phyloP scores from a whole-genome alignment of 2,113 vertebrate species.

The Hiodon tergisus region DNA sequence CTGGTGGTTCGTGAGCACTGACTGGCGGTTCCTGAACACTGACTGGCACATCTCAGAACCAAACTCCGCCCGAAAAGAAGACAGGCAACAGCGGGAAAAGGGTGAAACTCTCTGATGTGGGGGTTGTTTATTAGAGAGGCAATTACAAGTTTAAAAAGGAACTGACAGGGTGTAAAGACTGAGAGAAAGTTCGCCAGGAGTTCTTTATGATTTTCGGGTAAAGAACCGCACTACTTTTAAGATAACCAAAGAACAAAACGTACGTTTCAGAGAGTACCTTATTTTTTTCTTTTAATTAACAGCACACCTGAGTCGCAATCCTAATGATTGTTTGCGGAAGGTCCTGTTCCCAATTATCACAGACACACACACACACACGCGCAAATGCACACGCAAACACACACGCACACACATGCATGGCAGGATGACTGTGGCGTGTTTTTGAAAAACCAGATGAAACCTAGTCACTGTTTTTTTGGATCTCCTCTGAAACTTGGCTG shows the following conservation, averaged over 20 bases:
- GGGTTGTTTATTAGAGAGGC: neutral
- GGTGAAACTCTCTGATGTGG: neutral
- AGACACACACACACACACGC: neutral
- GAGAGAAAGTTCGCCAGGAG: too few species aligned
- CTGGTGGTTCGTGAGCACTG: conserved; percentile 47
- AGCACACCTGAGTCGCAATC: too few species aligned
- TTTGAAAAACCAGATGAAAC: conserved; percentile 2
- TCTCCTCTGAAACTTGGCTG: conserved; percentile 18
- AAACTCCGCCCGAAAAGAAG: conserved; percentile 27
- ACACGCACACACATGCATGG: neutral
- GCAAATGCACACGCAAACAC: neutral
- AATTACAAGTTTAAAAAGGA: neutral
- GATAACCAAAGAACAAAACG: too few species aligned
- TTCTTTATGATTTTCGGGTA: too few species aligned
- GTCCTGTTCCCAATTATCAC: neutral
- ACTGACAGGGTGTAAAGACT: neutral
- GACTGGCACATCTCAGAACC: conserved; percentile 47
- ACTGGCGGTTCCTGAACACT: conserved; percentile 45
- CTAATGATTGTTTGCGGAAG: neutral
- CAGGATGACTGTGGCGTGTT: neutral
- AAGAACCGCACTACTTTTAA: too few species aligned
- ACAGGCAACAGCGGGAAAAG: neutral
- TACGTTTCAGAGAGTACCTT: too few species aligned
- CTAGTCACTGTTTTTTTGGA: neutral
- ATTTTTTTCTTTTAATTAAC: too few species aligned